phyloP scores from a whole-genome alignment of 2,113 vertebrate genomes.

The Catharus bicknelli region DNA sequence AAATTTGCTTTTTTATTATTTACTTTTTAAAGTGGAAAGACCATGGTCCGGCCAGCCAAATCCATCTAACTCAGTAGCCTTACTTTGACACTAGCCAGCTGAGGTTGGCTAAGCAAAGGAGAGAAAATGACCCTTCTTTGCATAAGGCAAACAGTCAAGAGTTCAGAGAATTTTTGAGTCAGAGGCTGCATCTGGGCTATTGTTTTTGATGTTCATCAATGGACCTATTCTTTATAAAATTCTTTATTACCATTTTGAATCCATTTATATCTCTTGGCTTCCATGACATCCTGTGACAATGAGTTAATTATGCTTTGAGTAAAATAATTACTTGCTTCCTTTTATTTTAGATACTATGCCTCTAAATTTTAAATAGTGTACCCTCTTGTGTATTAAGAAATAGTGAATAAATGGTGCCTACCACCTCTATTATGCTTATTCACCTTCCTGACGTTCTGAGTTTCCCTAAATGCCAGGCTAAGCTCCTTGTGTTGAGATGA shows the following conservation, averaged over 20 bases:
- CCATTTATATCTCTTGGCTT: slow-evolving; percentile 49
- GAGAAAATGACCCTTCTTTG: neutral
- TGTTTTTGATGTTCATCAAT: slow-evolving; percentile 36
- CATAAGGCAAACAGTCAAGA: neutral
- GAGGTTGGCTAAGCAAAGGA: neutral
- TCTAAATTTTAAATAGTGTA: neutral
- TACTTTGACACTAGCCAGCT: neutral
- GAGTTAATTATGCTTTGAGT: neutral
- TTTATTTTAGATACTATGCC: neutral
- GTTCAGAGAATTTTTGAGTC: slow-evolving; percentile 10
- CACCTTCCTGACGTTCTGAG: neutral
- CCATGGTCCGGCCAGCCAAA: neutral
- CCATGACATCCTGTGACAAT: slow-evolving; percentile 25
- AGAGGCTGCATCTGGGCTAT: slow-evolving; percentile 47
- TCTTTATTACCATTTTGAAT: slow-evolving; percentile 24
- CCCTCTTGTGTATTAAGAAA: neutral
- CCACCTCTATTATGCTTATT: neutral
- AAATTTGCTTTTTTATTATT: neutral
- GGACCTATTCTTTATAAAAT: slow-evolving; percentile 41
- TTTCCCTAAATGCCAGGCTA: neutral
- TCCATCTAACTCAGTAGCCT: neutral
- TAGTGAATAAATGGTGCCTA: neutral
- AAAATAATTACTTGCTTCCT: neutral
- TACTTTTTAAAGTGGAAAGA: neutral
- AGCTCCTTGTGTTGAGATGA: neutral